Evolutionary conservation across 2,888 invertebrate species (phyloP), one percentile per base, ranked within the genome.

Genomic region (Graphium colonna): DNA sequence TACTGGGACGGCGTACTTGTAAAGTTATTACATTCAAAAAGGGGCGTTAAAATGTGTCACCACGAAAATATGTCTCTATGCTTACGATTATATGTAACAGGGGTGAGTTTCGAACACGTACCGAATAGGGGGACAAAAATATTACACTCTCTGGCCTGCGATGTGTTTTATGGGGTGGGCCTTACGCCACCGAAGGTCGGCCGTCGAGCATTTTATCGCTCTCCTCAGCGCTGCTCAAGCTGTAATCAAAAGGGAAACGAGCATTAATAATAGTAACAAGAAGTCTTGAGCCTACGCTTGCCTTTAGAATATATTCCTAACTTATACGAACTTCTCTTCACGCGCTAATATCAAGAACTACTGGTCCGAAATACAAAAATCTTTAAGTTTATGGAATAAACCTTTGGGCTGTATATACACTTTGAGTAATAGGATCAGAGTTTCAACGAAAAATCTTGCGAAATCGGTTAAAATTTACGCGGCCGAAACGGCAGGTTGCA

Each of bases 161-260:
- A 63, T 70, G 69, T 45, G 4, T 28, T 7, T 28, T 28, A 28
- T 28, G 4, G 8, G 8, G 4, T 7, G 28, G 33, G 10, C 61
- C 39, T 82, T 88, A 89, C 77, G 93, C 94, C 60, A 93, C 87
- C 16, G 94, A 93, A 49, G 94, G 94, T 73, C 94, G 93, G 26
- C 93, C 92, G 72, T 94, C 94, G 63, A 94, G 84, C 93, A 94
- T 94, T 64, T 94, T 92, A 75, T 94, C 94, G 63, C 93, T 93
- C 75, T 95, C 95, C 75, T 94, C 94, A 50, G 92, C 92, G 70
- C 92, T 92, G 85, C 92, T 93, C 67, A 91, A 75, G 71, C 92
- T 92, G 82, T 51, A 88, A 89, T 63, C 63, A 69, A 68, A 68
- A 60, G 4, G 9, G 3, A 58, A 56, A 48, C 59, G 55, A 40